A percentile compares a stretch with the other conserved stretches of the same genome.
Conservation (phyloP, 2,113 vertebrate species). For the Dasyprocta punctata region DNA sequence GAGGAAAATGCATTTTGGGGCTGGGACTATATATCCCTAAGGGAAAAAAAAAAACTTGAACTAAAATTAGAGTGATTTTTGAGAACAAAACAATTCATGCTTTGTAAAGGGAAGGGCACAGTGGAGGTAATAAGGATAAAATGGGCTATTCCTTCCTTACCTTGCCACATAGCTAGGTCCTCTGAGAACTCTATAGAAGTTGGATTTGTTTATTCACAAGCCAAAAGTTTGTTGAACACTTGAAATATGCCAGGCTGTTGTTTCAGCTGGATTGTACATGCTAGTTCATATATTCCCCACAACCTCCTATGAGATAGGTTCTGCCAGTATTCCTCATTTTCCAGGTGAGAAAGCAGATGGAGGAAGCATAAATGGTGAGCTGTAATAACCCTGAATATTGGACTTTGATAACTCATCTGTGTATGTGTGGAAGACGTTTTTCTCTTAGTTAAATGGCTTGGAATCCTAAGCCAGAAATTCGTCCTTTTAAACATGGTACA, state of each 20-base stretch:
- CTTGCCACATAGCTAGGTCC: background rate
- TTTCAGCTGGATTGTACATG: background rate
- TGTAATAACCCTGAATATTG: background rate
- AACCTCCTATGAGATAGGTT: accelerated
- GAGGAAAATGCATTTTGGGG: background rate
- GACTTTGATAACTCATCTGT: no score
- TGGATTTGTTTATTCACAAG: background rate
- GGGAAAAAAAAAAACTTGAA: background rate
- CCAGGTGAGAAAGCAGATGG: background rate
- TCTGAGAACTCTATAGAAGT: background rate
- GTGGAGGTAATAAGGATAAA: background rate
- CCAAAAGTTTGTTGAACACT: background rate
- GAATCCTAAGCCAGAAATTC: background rate
- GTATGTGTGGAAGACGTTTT: background rate
- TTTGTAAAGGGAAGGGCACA: background rate
- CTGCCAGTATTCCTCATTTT: background rate
- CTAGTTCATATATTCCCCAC: accelerated
- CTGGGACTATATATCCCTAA: background rate
- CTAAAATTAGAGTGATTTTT: background rate
- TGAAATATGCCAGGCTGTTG: background rate
- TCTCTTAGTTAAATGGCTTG: background rate
- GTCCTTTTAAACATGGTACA: background rate
- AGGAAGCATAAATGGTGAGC: background rate
- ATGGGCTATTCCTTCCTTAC: background rate
- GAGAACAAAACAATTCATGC: background rate